A percentile compares a stretch with the other conserved stretches of the same genome.
phyloP scores from a whole-genome alignment of 2,888 invertebrate genomes.

The Lycaena phlaeas region DNA sequence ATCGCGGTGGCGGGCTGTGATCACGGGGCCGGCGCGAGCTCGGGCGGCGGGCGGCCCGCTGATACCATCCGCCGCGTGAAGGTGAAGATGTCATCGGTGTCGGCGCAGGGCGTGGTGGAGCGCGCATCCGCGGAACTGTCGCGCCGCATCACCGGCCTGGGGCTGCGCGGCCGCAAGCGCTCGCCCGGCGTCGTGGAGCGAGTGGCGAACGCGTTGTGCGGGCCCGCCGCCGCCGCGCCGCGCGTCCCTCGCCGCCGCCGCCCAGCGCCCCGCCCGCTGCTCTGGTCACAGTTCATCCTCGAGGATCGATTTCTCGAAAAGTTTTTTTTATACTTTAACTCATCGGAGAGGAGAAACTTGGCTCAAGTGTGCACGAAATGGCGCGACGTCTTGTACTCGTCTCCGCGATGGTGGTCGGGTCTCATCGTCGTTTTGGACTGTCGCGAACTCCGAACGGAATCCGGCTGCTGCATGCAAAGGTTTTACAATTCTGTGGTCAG shows the following conservation, averaged over 20 bases:
- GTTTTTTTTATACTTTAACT: constrained; percentile 88
- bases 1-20: constrained; percentile 66
- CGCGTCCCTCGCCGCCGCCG: constrained; percentile 53
- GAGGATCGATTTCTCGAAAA: constrained; percentile 89
- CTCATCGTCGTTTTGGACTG: constrained; percentile 89
- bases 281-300: constrained; percentile 83
- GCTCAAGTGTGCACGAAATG: constrained; percentile 91
- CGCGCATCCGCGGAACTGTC: constrained; percentile 92
- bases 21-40: constrained; percentile 44
- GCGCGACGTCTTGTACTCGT: constrained; percentile 90
- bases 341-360: constrained; percentile 83
- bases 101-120: constrained; percentile 92
- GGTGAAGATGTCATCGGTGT: constrained; percentile 84
- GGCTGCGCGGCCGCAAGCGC: constrained; percentile 77
- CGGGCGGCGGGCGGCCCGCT: constrained; percentile 43
- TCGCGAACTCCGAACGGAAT: constrained; percentile 81
- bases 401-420: constrained; percentile 90
- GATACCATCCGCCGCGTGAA: constrained; percentile 65
- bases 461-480: constrained; percentile 66
- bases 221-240: constrained; percentile 67
- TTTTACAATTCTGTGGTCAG: constrained; percentile 87
- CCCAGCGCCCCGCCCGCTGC: constrained; percentile 72
- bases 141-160: constrained; percentile 89
- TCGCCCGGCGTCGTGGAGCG: constrained; percentile 85
- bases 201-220: constrained; percentile 89